Evolutionary conservation across 2,113 vertebrate genomes (phyloP).

Genomic region (Lagenorhynchus albirostris): DNA sequence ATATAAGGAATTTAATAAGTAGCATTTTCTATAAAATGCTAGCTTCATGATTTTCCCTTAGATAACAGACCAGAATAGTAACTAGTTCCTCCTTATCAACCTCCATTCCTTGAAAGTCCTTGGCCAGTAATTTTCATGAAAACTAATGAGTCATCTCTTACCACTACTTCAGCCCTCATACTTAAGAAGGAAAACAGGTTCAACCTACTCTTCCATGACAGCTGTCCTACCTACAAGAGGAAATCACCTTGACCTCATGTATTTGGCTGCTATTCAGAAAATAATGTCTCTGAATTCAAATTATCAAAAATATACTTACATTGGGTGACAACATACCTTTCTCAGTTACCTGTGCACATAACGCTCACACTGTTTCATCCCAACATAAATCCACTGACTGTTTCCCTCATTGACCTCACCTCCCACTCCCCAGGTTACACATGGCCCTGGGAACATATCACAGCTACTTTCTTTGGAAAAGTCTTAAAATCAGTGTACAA

Average conservation of each 20-base stretch:
- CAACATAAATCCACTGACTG: neutral
- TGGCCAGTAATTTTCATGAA: constrained; percentile 29
- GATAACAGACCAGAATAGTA: constrained; percentile 66
- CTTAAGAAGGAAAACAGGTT: constrained; percentile 44
- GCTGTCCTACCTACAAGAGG: constrained; percentile 16
- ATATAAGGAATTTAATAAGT: constrained; percentile 24
- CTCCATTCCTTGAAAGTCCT: constrained; percentile 67
- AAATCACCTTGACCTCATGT: constrained; percentile 41
- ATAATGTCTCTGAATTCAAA: neutral
- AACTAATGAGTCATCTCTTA: constrained; percentile 55
- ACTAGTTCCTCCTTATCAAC: constrained; percentile 56
- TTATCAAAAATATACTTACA: neutral
- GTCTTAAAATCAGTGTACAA: neutral
- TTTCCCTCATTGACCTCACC: neutral
- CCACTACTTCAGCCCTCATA: neutral
- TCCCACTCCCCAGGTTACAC: neutral
- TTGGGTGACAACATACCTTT: neutral
- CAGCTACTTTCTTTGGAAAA: neutral
- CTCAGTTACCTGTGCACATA: neutral
- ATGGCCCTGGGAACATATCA: neutral
- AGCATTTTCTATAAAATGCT: constrained; percentile 21
- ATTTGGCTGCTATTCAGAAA: neutral
- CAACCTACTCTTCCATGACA: neutral
- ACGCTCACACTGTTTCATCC: neutral
- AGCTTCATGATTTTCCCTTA: constrained; percentile 48